These are phyloP conservation scores for Eurypyga helias DNA, from an alignment of 2,113 vertebrate species.

Conservation along the genomic window DNA sequence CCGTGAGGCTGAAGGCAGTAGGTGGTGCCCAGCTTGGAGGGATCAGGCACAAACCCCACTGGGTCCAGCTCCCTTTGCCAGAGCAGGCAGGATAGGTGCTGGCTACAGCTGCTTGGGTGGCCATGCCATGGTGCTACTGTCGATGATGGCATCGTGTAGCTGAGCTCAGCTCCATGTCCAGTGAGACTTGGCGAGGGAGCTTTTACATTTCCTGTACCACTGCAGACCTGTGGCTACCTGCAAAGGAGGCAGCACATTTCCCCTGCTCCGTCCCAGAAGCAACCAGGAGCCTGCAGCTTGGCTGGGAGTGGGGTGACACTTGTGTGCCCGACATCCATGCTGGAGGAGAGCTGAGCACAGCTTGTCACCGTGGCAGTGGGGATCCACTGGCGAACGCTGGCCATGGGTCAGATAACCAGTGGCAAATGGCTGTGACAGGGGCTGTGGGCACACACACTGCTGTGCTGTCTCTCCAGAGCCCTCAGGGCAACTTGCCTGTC, in stretches of 20 bases:
- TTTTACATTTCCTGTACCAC: not conserved
- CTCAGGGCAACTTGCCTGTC: not conserved
- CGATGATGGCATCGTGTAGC: accelerated
- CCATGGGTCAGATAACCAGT: not conserved
- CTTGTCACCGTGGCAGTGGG: accelerated
- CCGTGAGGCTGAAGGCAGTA: not conserved
- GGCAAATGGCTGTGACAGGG: not conserved
- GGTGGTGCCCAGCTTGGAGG: not conserved
- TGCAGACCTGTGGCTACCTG: not conserved
- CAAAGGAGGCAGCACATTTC: not conserved
- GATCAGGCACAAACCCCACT: not conserved
- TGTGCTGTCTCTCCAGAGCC: not conserved
- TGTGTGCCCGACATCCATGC: accelerated
- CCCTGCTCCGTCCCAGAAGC: not conserved
- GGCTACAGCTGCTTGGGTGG: not conserved
- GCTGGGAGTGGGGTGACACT: not conserved
- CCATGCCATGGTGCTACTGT: not conserved
- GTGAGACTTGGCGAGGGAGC: not conserved
- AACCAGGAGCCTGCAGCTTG: not conserved
- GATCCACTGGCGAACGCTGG: accelerated
- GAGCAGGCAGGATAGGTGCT: not conserved
- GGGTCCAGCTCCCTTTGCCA: not conserved
- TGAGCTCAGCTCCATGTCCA: not conserved
- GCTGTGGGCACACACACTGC: not conserved
- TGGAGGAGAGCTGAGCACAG: not conserved